phyloP scores from a whole-genome alignment of 2,888 invertebrate genomes.

The Psylliodes chrysocephalus region DNA sequence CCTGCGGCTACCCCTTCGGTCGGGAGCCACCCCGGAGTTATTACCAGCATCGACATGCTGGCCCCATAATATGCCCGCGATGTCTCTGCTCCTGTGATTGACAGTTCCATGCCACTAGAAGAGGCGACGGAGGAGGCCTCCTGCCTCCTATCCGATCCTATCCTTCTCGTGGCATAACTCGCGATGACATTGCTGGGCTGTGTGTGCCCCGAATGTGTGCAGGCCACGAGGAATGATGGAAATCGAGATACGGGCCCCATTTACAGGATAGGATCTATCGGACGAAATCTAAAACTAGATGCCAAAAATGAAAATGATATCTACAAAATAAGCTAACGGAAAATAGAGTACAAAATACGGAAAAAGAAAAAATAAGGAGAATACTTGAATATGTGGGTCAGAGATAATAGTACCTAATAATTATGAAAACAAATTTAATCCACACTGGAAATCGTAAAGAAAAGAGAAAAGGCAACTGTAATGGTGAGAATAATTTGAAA shows the following conservation, averaged over 20 bases:
- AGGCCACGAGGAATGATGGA: neutral
- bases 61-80: conserved; percentile 32
- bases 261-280: neutral
- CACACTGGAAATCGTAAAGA: too few relatives aligned
- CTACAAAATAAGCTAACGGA: too few relatives aligned
- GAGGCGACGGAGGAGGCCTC: conserved; percentile 2
- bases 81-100: conserved; percentile 28
- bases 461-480: too few relatives aligned
- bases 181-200: conserved; percentile 3
- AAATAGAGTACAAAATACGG: too few relatives aligned
- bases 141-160: too few relatives aligned
- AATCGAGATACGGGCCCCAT: neutral
- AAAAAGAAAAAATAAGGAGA: too few relatives aligned
- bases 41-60: conserved; percentile 39
- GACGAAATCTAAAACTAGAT: too few relatives aligned
- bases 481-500: too few relatives aligned
- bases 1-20: conserved; percentile 21
- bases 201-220: neutral
- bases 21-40: conserved; percentile 38
- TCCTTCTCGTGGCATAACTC: neutral
- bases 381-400: too few relatives aligned
- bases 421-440: too few relatives aligned
- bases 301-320: too few relatives aligned
- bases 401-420: too few relatives aligned
- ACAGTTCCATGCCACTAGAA: conserved; percentile 23